Conservation (phyloP, 1,140 invertebrate species). For the Achroia grisella region DNA sequence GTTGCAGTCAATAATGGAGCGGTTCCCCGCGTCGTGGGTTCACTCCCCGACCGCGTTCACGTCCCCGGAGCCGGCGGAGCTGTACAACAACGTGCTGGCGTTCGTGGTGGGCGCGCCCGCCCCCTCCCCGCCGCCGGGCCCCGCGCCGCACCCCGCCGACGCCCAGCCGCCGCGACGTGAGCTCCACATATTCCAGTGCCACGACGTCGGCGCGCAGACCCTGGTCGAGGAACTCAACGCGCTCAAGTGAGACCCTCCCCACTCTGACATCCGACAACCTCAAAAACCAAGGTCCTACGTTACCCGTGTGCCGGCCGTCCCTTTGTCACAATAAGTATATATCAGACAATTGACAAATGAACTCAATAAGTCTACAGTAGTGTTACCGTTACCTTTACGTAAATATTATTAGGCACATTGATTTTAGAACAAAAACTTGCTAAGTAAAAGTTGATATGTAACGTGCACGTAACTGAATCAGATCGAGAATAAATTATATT, state of each 20-base stretch:
- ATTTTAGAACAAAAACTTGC: too few relatives aligned
- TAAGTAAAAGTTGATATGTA: too few relatives aligned
- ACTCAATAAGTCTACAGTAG: too few relatives aligned
- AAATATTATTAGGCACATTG: too few relatives aligned
- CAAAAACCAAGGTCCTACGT: too few relatives aligned
- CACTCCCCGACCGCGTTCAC: slow-evolving; percentile 97
- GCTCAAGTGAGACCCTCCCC: slow-evolving; percentile 67
- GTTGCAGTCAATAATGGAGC: slow-evolving; percentile 93
- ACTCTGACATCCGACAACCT: too few relatives aligned
- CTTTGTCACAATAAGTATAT: too few relatives aligned
- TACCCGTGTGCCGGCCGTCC: too few relatives aligned
- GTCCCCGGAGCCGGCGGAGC: slow-evolving; percentile 95
- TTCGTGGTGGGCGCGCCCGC: slow-evolving; percentile 88
- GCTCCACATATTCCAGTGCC: slow-evolving; percentile 99
- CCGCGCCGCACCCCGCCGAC: slow-evolving; percentile 43
- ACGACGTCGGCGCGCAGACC: slow-evolving; percentile 72
- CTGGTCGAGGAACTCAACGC: slow-evolving; percentile 74
- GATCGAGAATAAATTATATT: too few relatives aligned
- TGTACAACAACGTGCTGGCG: slow-evolving; percentile 98
- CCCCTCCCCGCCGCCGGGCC: slow-evolving; percentile 32
- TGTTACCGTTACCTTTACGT: too few relatives aligned
- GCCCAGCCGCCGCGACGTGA: slow-evolving; percentile 80
- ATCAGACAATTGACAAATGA: too few relatives aligned
- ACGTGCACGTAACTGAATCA: too few relatives aligned
- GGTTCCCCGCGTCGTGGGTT: slow-evolving; percentile 93